Conservation (phyloP, 2,888 invertebrate species). For the Drosophila ezoana region DNA sequence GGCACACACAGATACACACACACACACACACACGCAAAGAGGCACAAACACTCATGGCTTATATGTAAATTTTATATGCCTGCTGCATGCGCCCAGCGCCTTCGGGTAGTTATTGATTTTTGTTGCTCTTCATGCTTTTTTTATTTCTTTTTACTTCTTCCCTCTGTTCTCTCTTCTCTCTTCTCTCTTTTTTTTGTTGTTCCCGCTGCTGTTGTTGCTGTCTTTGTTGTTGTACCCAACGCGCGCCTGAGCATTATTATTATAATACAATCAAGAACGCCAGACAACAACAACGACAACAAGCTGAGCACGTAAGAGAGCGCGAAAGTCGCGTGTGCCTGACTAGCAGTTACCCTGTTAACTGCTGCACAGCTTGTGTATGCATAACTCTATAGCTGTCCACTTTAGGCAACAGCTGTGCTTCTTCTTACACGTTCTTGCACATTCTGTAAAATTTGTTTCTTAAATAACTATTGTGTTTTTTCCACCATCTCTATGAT, state of each 20-base stretch:
- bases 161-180: constrained; percentile 4
- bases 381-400: no score
- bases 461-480: no score
- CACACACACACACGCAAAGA: constrained; percentile 1
- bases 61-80: constrained; percentile 53
- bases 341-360: constrained; percentile 3
- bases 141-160: constrained; percentile 21
- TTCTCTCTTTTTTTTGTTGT: neutral
- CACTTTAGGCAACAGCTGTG: no score
- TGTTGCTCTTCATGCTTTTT: constrained; percentile 38
- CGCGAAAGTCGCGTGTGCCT: neutral
- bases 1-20: constrained; percentile 10
- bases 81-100: constrained; percentile 31
- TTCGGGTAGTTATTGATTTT: constrained; percentile 78
- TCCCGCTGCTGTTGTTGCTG: constrained; percentile 11
- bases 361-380: neutral
- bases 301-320: neutral
- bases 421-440: no score
- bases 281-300: constrained; percentile 27
- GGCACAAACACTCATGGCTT: constrained; percentile 5
- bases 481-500: no score
- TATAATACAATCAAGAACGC: constrained; percentile 73
- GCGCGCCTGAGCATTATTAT: constrained; percentile 65
- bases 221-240: constrained; percentile 25
- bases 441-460: no score